phyloP scores from a whole-genome alignment of 2,888 invertebrate genomes.

The Trichopoda pennipes region DNA sequence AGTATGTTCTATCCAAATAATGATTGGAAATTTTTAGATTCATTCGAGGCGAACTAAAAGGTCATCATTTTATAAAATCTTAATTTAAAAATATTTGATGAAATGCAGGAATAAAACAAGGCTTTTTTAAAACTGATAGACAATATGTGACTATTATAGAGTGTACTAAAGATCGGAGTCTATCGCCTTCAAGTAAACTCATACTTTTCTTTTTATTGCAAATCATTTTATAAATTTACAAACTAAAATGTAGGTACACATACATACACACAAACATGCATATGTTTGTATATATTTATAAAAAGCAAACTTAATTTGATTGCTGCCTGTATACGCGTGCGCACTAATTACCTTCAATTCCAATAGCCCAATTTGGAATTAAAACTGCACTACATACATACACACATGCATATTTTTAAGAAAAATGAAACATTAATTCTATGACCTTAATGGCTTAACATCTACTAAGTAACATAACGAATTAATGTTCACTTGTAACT shows the following conservation, averaged over 20 bases:
- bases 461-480: conserved; percentile 8
- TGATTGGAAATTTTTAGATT: too few species aligned
- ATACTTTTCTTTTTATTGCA: background rate
- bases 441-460: conserved; percentile 14
- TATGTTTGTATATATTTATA: conserved; percentile 30
- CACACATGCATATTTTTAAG: too few species aligned
- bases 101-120: too few species aligned
- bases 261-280: background rate
- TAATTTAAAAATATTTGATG: background rate
- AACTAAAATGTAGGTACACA: background rate
- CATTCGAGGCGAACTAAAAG: too few species aligned
- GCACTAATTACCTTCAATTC: conserved; percentile 69
- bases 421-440: conserved; percentile 19
- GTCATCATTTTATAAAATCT: background rate
- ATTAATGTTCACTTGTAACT: background rate
- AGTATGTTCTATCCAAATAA: too few species aligned
- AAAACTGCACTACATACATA: conserved; percentile 39
- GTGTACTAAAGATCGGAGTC: conserved; percentile 22
- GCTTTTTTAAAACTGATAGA: too few species aligned
- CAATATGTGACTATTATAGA: conserved; percentile 13
- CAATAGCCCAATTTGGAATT: conserved; percentile 47
- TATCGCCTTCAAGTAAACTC: conserved; percentile 24
- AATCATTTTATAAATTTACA: background rate
- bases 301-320: conserved; percentile 48
- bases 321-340: conserved; percentile 66